Evolutionary conservation across 2,113 vertebrate genomes (phyloP).

Genomic region (Elaphurus davidianus): DNA sequence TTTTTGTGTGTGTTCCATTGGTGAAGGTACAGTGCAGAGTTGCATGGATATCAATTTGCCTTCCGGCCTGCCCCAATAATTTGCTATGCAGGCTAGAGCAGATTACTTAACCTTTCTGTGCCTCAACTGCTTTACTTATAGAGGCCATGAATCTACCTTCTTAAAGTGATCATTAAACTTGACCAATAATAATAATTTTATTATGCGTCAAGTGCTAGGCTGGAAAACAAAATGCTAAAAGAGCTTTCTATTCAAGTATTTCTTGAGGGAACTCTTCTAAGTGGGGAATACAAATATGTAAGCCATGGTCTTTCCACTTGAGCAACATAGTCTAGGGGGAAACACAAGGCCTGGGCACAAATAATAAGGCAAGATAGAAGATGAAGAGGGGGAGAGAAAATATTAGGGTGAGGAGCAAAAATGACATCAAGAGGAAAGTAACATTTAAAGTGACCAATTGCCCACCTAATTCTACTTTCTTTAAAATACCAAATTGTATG

Average conservation of each 20-base stretch:
- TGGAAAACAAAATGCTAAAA: slow-evolving; percentile 2
- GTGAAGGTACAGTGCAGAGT: background rate
- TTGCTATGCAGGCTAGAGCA: background rate
- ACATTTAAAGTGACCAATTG: slow-evolving; percentile 26
- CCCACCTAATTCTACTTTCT: slow-evolving; percentile 11
- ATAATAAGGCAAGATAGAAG: background rate
- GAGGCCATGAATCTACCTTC: background rate
- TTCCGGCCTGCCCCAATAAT: background rate
- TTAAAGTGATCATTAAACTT: background rate
- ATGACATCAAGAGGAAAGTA: background rate
- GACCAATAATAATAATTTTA: background rate
- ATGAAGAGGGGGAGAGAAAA: background rate
- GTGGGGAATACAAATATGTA: background rate
- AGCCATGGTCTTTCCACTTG: background rate
- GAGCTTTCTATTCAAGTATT: background rate
- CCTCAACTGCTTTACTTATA: background rate
- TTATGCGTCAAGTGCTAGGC: background rate
- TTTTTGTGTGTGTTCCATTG: background rate
- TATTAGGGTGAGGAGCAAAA: background rate
- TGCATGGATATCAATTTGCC: background rate
- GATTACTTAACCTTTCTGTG: background rate
- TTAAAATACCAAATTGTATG: background rate
- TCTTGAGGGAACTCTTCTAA: background rate
- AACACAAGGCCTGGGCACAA: background rate
- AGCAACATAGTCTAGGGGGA: background rate